These are phyloP conservation scores for Corydoras sp. DNA, from an alignment of 2,113 vertebrate genomes.

Conservation along the genomic window DNA sequence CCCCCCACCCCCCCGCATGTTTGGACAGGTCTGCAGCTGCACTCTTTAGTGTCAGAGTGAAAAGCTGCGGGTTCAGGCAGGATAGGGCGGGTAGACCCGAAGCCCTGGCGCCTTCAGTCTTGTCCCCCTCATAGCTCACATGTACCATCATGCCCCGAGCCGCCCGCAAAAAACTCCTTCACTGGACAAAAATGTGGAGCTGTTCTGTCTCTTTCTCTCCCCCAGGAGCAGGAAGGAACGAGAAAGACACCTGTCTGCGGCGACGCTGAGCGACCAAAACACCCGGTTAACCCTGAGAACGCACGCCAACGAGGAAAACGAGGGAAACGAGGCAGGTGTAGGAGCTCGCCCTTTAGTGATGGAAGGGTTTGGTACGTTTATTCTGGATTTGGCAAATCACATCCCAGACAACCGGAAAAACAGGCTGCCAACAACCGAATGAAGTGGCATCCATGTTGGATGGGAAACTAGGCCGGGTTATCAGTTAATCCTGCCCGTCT, in stretches of 20 bases:
- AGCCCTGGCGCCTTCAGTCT: conserved; percentile 95
- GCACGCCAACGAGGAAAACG: not conserved
- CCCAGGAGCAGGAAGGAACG: conserved; percentile 26
- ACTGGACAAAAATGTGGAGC: conserved; percentile 63
- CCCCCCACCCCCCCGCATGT: conserved; percentile 69
- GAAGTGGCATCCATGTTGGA: too few species aligned
- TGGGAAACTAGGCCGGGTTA: too few species aligned
- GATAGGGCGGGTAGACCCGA: conserved; percentile 79
- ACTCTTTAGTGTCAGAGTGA: conserved; percentile 76
- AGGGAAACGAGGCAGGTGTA: not conserved
- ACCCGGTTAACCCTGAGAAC: not conserved
- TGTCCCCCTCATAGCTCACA: conserved; percentile 93
- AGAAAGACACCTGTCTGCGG: conserved; percentile 25
- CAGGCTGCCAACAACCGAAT: too few species aligned
- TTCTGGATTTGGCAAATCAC: too few species aligned
- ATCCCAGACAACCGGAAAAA: too few species aligned
- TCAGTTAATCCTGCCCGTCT: too few species aligned
- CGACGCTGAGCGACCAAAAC: conserved; percentile 8
- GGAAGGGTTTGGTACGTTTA: too few species aligned
- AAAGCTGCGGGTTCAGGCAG: conserved; percentile 87
- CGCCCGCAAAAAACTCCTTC: conserved; percentile 73
- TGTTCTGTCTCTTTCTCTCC: not conserved
- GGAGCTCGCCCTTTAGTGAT: too few species aligned
- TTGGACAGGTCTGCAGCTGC: conserved; percentile 80
- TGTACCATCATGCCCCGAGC: conserved; percentile 84